Base-by-base conservation (phyloP, 2,888 invertebrate genomes). In the Drosophila phalerata region DNA sequence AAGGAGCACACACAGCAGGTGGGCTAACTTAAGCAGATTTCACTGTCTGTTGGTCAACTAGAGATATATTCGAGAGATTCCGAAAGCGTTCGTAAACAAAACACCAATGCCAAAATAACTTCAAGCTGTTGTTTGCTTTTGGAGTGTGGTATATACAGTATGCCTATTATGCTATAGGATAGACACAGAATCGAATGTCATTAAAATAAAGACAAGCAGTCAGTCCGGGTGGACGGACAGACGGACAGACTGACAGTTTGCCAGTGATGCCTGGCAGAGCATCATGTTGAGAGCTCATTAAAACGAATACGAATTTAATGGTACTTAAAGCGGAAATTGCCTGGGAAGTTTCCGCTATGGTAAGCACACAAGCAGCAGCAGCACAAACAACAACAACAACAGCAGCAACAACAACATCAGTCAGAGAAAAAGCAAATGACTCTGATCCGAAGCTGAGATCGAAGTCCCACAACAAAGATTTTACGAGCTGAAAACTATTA, bases 291-390 rank as follows among this genome's bases (percentile, higher is more conserved):
- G 87, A 87, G 88, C 88, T 87, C 88, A 87, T 87, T 87, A 87
- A 87, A 85, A 88, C 81, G 87, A 81, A 87, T 88, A 81, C 85
- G 85, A 87, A 85, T 87, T 87, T 87, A 87, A 88, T 88, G 88
- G 87, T 83, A 87, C 89, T 88, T 87, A 81, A 88, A 87, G 85
- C 86, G 86, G 88, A 87, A 87, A 87, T 87, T 88, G 86, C 88
- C 89, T 87, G 86, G 74, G 69, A 87, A 87, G 89, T 87, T 86
- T 87, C 88, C 85, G 87, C 86, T 67, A 72, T 72, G 73, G 67
- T 68, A 66, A 71, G 85, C 77, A 79, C 69, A 78, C 69, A 72
- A 79, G 69, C 61, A 53, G 51, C 60, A 34, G 13, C 48, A 52
- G 15, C 63, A 60, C 5, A 68, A 64, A 17, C 56, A 47, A 28